Evolutionary conservation across 1,140 invertebrate genomes (phyloP).

Genomic region (Cyclargus thomasi): DNA sequence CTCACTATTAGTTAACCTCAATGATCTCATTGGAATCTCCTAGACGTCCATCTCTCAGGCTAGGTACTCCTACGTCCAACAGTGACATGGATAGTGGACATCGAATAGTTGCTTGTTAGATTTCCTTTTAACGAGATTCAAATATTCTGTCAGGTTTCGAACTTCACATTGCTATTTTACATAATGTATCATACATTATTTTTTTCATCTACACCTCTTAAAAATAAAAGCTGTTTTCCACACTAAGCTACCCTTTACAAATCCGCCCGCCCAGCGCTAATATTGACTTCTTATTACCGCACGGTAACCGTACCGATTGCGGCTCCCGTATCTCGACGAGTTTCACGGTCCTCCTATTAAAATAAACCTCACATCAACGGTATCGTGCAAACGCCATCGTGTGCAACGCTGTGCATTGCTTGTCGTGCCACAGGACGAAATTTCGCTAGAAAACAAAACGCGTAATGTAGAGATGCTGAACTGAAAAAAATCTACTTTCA

Average conservation of each 20-base stretch:
- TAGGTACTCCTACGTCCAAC: too few relatives aligned
- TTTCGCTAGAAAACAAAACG: neutral
- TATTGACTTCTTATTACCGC: slow-evolving; percentile 71
- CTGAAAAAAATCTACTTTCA: slow-evolving; percentile 15
- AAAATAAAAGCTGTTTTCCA: slow-evolving; percentile 31
- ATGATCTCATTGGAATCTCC: too few relatives aligned
- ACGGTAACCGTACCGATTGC: slow-evolving; percentile 44
- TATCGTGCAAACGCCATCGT: neutral
- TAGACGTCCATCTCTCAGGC: too few relatives aligned
- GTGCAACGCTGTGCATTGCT: slow-evolving; percentile 1
- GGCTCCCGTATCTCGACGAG: slow-evolving; percentile 33
- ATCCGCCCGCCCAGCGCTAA: slow-evolving; percentile 66
- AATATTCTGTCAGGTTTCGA: too few relatives aligned
- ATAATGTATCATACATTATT: too few relatives aligned
- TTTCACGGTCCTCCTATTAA: slow-evolving; percentile 22
- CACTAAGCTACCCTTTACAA: slow-evolving; percentile 28
- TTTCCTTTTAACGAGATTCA: too few relatives aligned
- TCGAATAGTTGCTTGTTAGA: too few relatives aligned
- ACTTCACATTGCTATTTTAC: too few relatives aligned
- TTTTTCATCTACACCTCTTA: neutral
- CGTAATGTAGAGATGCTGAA: slow-evolving; percentile 19
- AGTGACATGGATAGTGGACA: too few relatives aligned
- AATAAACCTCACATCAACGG: slow-evolving; percentile 17
- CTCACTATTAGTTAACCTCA: too few relatives aligned
- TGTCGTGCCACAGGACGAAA: neutral